Percentiles rank a stretch among this genome's conserved stretches.
phyloP scores from a whole-genome alignment of 2,888 invertebrate species.

The Hydriomena furcata region DNA sequence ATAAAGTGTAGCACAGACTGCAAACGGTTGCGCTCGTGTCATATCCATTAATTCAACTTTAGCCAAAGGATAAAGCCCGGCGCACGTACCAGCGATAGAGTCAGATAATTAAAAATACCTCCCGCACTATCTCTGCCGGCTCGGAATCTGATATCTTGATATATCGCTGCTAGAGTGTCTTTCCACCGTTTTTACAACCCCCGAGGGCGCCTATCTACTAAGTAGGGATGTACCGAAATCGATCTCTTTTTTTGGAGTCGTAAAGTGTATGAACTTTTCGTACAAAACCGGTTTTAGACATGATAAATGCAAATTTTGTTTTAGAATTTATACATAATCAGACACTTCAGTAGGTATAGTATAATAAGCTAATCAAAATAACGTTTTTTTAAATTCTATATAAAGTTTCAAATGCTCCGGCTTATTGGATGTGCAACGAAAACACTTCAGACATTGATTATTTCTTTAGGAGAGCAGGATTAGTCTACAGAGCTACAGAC shows the following conservation, averaged over 20 bases:
- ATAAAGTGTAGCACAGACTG: conserved; percentile 1
- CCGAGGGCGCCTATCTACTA: conserved; percentile 43
- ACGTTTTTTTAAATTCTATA: too few species aligned
- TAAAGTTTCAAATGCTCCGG: too few species aligned
- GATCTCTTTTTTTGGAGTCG: background rate
- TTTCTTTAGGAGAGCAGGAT: too few species aligned
- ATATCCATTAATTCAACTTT: conserved; percentile 23
- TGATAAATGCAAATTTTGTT: background rate
- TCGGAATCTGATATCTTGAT: conserved; percentile 72
- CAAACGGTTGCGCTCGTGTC: conserved; percentile 17
- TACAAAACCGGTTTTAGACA: background rate
- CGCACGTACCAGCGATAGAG: conserved; percentile 38
- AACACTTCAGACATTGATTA: too few species aligned
- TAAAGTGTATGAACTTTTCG: background rate
- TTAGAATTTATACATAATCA: too few species aligned
- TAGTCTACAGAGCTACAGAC: too few species aligned
- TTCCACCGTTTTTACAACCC: conserved; percentile 64
- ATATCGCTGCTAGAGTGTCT: conserved; percentile 62
- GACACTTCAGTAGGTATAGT: too few species aligned
- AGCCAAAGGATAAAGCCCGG: conserved; percentile 20
- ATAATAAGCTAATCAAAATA: too few species aligned
- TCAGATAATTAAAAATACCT: conserved; percentile 59
- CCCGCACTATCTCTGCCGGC: conserved; percentile 46
- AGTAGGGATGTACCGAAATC: conserved; percentile 10
- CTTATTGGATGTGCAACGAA: too few species aligned